Base-by-base conservation (phyloP, 2,113 vertebrate genomes). In the Cisticola juncidis region DNA sequence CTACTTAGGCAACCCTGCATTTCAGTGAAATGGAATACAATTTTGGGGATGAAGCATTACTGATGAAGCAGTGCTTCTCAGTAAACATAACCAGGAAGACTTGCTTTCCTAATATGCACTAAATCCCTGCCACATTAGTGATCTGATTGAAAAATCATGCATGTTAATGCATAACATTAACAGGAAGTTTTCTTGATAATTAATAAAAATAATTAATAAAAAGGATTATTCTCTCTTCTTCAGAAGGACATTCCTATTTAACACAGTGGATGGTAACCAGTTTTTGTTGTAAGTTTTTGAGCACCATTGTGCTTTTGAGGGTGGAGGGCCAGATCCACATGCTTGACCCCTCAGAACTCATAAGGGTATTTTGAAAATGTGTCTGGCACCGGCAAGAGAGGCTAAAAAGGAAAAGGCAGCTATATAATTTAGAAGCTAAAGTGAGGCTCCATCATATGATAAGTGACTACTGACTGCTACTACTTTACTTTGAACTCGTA, bases 391-490 rank as follows among this genome's bases (percentile, higher is more conserved):
- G 20, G 14, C 17, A 36, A 56, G 61, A 48, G 5, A 44, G 19
- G 23, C 29, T 77, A 51, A 44, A 77, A 60, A 51, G 24, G 18
- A 57, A 33, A 42, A 31, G 33, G 11, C 12, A 56, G 9, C 25
- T n/a, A 11, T 26, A 29, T 5, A 36, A 23, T 35, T 69, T 14
- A 80, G 44, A 78, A 87, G 42, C 12, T 69, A 51, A 14, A 80
- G 31, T 6, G 11, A 0, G 0, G 40, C 11, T 36, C 12, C 26
- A 54, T 25, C 38, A 29, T 7, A 50, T 23, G 23, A 26, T 48
- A 83, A 91, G 19, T 36, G 47, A 36, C 51, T 25, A 74, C 12
- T 62, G 58, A 73, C 28, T 71, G 36, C n/a, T 53, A 48, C 26
- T 21, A 42, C 29, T 81, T 68, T 31, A 44, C 9, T 53, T 40